Percentiles rank a stretch among this genome's conserved stretches.
Conservation (phyloP, 2,888 invertebrate species). For the Mesoligia furuncula region DNA sequence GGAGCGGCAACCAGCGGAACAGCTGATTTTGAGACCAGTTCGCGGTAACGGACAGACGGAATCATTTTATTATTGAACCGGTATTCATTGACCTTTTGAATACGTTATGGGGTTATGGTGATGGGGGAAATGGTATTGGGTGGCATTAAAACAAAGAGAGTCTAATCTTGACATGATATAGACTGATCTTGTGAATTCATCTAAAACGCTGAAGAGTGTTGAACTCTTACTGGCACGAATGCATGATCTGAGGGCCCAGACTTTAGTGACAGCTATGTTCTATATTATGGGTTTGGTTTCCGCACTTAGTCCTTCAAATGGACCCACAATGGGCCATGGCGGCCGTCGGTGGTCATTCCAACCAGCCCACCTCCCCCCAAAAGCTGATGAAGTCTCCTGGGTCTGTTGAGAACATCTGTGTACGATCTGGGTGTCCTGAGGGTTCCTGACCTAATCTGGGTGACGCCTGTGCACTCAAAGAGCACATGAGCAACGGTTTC, state of each 20-base stretch:
- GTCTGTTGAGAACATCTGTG: too few species aligned
- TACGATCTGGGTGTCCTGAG: too few species aligned
- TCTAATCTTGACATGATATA: not conserved
- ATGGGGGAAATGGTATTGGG: conserved; percentile 59
- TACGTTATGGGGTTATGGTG: conserved; percentile 61
- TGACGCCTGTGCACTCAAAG: too few species aligned
- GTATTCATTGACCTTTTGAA: conserved; percentile 70
- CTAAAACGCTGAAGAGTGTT: not conserved
- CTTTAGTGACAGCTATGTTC: not conserved
- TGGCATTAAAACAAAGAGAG: conserved; percentile 39
- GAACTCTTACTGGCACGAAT: not conserved
- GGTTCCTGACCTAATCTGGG: too few species aligned
- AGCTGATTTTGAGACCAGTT: conserved; percentile 76
- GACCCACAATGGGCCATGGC: too few species aligned
- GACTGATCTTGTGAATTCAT: not conserved
- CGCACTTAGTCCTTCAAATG: too few species aligned
- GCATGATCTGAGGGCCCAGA: not conserved
- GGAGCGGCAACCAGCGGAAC: conserved; percentile 67
- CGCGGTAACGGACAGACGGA: conserved; percentile 75
- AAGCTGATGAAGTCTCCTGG: too few species aligned
- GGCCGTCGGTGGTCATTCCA: too few species aligned
- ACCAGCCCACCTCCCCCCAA: too few species aligned
- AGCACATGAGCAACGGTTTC: too few species aligned
- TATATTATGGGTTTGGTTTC: not conserved
- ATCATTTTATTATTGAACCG: conserved; percentile 64